These are phyloP conservation scores for Aphelocoma coerulescens DNA, from an alignment of 2,113 vertebrate species.

Conservation along the genomic window DNA sequence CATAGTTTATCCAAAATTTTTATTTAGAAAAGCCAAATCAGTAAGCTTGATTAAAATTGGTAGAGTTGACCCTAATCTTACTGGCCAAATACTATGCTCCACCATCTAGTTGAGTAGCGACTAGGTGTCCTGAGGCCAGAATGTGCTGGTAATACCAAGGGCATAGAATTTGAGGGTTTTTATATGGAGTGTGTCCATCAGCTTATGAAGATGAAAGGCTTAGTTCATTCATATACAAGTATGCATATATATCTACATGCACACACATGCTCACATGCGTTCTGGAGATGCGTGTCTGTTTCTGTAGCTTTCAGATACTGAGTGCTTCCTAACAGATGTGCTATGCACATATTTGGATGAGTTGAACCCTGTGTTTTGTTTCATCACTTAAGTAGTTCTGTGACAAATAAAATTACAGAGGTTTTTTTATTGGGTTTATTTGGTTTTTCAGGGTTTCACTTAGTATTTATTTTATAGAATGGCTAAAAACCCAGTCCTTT, in stretches of 20 bases:
- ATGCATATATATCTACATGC: too few species aligned
- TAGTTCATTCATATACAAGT: neutral
- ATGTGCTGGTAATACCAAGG: neutral
- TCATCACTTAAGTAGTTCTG: neutral
- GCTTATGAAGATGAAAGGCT: neutral
- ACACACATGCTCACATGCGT: rapidly evolving
- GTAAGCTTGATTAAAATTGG: neutral
- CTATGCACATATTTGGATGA: neutral
- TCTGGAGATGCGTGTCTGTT: neutral
- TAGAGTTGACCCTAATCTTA: neutral
- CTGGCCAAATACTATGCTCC: neutral
- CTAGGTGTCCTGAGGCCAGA: neutral
- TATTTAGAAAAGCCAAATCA: neutral
- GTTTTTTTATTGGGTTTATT: neutral
- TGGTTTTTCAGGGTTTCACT: rapidly evolving
- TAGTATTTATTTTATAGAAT: neutral
- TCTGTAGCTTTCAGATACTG: neutral
- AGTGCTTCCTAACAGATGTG: neutral
- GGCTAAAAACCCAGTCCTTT: neutral
- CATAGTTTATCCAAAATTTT: neutral
- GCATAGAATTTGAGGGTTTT: neutral
- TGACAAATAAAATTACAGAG: neutral
- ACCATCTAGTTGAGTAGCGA: neutral
- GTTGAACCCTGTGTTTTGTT: neutral
- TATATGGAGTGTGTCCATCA: neutral